These are phyloP conservation scores for Cacatua alba DNA, from an alignment of 2,113 vertebrate species.

Conservation along the genomic window DNA sequence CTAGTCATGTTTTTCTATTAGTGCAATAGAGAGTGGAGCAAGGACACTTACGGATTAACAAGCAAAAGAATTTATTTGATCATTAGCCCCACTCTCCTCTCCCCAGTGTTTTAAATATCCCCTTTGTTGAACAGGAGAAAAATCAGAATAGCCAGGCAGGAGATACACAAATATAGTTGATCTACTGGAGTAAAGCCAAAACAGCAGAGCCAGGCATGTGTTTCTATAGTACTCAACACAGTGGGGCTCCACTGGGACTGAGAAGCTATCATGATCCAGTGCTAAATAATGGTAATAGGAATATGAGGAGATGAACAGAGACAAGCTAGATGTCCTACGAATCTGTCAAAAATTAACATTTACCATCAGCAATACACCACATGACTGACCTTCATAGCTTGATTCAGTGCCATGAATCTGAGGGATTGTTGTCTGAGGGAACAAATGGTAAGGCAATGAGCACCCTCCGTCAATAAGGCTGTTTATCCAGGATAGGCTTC, in stretches of 20 bases:
- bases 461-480: neutral
- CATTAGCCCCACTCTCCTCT: neutral
- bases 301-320: constrained; percentile 1
- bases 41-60: neutral
- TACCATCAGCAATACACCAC: constrained; percentile 1
- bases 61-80: neutral
- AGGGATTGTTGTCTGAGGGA: neutral
- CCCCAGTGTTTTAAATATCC: neutral
- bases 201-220: neutral
- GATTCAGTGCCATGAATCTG: neutral
- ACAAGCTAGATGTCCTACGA: neutral
- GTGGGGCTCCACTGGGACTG: neutral
- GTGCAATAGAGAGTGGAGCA: neutral
- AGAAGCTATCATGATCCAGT: neutral
- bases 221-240: constrained; percentile 6
- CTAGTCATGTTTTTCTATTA: neutral
- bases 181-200: constrained; percentile 4
- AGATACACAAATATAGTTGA: neutral
- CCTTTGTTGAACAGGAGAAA: neutral
- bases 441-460: neutral
- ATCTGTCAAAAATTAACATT: constrained; percentile 15
- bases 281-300: constrained; percentile 34
- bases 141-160: neutral
- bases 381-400: constrained; percentile 13
- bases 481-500: neutral